phyloP scores from a whole-genome alignment of 2,888 invertebrate species.

The Catocala sponsa region DNA sequence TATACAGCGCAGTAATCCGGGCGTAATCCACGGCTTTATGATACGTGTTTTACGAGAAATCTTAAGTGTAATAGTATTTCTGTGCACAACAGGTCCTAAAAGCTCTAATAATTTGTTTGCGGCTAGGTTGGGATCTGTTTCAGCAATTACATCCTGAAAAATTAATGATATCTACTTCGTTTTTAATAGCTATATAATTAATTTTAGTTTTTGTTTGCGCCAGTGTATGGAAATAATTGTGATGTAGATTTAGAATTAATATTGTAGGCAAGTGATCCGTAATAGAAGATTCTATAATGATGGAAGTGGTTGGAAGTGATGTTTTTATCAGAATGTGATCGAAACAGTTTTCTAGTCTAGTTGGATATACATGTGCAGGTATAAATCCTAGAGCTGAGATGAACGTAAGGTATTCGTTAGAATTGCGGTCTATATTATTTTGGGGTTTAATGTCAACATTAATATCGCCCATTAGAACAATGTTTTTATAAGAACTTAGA shows the following conservation, averaged over 20 bases:
- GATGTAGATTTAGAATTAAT: no score
- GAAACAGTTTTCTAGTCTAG: neutral
- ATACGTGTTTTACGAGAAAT: neutral
- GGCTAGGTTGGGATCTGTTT: neutral
- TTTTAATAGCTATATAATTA: neutral
- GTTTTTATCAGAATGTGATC: conserved; percentile 3
- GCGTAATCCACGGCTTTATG: neutral
- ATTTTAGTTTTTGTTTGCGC: no score
- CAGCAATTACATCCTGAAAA: neutral
- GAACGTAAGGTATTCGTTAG: neutral
- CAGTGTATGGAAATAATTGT: no score
- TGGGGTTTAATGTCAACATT: neutral
- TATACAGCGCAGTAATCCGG: neutral
- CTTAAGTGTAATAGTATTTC: neutral
- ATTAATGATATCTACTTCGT: neutral
- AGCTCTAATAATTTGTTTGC: neutral
- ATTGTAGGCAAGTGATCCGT: no score
- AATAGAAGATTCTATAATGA: neutral
- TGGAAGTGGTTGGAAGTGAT: neutral
- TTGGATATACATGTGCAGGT: conserved; percentile 1
- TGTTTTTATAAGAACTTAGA: neutral
- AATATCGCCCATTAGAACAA: no score
- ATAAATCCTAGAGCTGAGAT: neutral
- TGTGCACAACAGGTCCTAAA: neutral
- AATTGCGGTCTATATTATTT: neutral